Evolutionary conservation across 2,113 vertebrate genomes (phyloP), one percentile per base, ranked within the genome.

Genomic region (Electrona antarctica): DNA sequence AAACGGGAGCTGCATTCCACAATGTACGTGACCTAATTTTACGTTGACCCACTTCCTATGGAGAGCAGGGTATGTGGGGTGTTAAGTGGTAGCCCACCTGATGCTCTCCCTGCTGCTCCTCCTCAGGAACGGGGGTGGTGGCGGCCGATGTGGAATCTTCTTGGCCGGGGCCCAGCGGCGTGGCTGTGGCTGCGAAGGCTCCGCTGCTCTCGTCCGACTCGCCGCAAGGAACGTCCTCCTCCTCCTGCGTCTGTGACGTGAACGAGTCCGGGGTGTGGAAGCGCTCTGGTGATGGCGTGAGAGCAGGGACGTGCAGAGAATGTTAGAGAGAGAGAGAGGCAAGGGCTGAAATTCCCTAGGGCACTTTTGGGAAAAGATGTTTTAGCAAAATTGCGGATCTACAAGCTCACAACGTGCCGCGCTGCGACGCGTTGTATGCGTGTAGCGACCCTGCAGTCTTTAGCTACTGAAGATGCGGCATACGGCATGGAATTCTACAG

Each of bases 61-160:
- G 6, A 41, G 5, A 13, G 59, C 12, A 7, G 21, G 3, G 33
- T 29, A 0, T 7, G 11, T 2, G n/a, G 49, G 41, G 47, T 45
- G 14, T 28, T 10, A 28, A 3, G 0, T 64, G 67, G 48, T 71
- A 61, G 48, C 85, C 81, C 76, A 93, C 91, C 91, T 92, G 88
- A 86, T 71, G 77, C 62, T 83, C 71, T 45, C 67, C 68, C 67
- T 80, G 76, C 62, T 82, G 71, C 47, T 80, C 75, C 64, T 48
- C 60, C 77, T 69, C 76, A 1, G 52, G 51, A 11, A 69, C 52
- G 62, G 46, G 45, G 61, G 58, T 60, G 28, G 29, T 12, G n/a
- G 14, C 62, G 21, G 77, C 74, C 21, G 79, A 21, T 46, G 57
- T 21, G 56, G 73, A 15, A 58, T 65, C 60, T 64, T 65, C 60